Evolutionary conservation across 2,113 vertebrate genomes (phyloP).

Genomic region (Pitta sordida): DNA sequence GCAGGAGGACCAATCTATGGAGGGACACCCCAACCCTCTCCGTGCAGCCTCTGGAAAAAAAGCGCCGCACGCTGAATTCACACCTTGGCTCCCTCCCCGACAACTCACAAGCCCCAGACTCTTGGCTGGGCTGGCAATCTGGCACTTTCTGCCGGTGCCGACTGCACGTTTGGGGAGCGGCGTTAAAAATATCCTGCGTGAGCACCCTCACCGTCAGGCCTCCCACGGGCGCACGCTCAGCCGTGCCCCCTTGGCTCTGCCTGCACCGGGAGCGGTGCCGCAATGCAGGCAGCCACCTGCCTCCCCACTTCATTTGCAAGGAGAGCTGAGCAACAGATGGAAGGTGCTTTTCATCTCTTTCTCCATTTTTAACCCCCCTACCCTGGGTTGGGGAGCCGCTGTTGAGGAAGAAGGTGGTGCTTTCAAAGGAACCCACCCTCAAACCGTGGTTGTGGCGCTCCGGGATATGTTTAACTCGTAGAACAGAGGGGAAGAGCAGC

Average conservation of each 20-base stretch:
- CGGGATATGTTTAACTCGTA: constrained; percentile 36
- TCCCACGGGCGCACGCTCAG: neutral
- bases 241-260: neutral
- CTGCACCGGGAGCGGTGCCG: neutral
- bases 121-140: constrained; percentile 18
- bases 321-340: neutral
- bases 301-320: neutral
- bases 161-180: neutral
- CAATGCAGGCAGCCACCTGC: neutral
- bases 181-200: neutral
- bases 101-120: neutral
- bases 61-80: neutral
- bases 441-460: neutral
- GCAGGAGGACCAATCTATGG: accelerated
- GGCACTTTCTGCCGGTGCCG: neutral
- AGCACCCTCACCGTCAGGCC: neutral
- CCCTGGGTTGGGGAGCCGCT: neutral
- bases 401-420: constrained; percentile 14
- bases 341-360: neutral
- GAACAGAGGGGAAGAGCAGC: neutral
- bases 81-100: neutral
- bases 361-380: neutral
- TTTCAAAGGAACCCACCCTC: constrained; percentile 35
- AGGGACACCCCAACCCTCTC: neutral
- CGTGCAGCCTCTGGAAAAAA: accelerated